Conservation (phyloP, 92 coral and sea anemone genomes). For the Epizoanthus rinbou region DNA sequence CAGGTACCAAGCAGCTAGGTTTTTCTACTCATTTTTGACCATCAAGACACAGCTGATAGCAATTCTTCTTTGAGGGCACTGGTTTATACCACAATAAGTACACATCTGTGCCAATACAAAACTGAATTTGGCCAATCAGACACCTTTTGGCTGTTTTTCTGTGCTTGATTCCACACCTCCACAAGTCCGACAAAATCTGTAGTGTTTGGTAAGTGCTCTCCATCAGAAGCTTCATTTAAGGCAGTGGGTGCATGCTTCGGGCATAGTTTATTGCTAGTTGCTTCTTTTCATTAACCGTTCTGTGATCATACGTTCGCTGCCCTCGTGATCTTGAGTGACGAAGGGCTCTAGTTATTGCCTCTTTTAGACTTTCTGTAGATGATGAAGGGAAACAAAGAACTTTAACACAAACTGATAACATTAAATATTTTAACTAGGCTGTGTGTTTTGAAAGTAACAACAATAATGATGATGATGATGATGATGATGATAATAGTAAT, state of each 20-base stretch:
- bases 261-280: slow-evolving; percentile 11
- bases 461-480: slow-evolving; percentile 24
- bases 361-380: slow-evolving; percentile 5
- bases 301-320: slow-evolving; percentile 16
- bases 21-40: slow-evolving; percentile 16
- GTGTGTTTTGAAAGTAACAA: slow-evolving; percentile 24
- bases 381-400: slow-evolving; percentile 6
- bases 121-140: slow-evolving; percentile 24
- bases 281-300: too few species aligned
- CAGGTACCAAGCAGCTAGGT: slow-evolving; percentile 1
- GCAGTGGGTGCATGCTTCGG: slow-evolving; percentile 19
- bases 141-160: slow-evolving; percentile 23
- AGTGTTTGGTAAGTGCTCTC: slow-evolving; percentile 15
- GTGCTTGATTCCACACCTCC: slow-evolving; percentile 16
- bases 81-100: slow-evolving; percentile 19
- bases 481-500: slow-evolving; percentile 7
- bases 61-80: slow-evolving; percentile 17
- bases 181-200: slow-evolving; percentile 12
- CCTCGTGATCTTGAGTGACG: background rate
- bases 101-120: slow-evolving; percentile 13
- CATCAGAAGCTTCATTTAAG: background rate
- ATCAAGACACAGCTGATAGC: slow-evolving; percentile 29
- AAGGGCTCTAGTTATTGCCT: slow-evolving; percentile 16
- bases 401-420: slow-evolving; percentile 23
- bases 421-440: slow-evolving; percentile 23